phyloP scores from a whole-genome alignment of 2,113 vertebrate genomes.

The Sinocyclocheilus anophthalmus region DNA sequence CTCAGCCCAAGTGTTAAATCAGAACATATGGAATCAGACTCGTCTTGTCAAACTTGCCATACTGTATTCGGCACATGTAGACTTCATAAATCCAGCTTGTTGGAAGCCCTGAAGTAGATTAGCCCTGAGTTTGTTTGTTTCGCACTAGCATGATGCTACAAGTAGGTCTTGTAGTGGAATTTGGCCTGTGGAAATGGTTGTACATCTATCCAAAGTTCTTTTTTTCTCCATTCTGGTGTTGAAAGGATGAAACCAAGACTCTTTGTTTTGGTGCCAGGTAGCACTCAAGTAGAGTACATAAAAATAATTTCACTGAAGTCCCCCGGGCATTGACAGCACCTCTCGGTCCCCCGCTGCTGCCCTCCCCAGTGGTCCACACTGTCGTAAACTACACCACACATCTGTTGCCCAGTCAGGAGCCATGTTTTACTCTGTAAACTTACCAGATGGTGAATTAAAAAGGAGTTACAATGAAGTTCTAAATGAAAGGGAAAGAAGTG shows the following conservation, averaged over 20 bases:
- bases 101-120: background rate
- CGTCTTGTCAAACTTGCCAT: conserved; percentile 15
- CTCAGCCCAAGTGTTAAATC: conserved; percentile 74
- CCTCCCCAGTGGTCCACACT: conserved; percentile 65
- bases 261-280: conserved; percentile 66
- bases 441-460: conserved; percentile 76
- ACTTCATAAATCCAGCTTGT: background rate
- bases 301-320: conserved; percentile 64
- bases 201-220: background rate
- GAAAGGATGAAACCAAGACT: conserved; percentile 48
- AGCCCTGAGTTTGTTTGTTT: conserved; percentile 1
- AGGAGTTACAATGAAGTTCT: conserved; percentile 68
- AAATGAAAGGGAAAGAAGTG: conserved; percentile 67
- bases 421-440: conserved; percentile 74
- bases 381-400: conserved; percentile 75
- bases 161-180: background rate
- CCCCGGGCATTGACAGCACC: conserved; percentile 56
- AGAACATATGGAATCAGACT: conserved; percentile 54
- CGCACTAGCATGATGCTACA: background rate
- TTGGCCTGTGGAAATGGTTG: background rate
- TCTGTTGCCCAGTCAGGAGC: conserved; percentile 76
- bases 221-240: conserved; percentile 44
- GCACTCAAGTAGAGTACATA: conserved; percentile 68
- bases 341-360: conserved; percentile 46
- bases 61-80: background rate